A percentile compares a stretch with the other conserved stretches of the same genome.
Conservation (phyloP, 1,140 invertebrate species). For the Lordiphosa clarofinis region DNA sequence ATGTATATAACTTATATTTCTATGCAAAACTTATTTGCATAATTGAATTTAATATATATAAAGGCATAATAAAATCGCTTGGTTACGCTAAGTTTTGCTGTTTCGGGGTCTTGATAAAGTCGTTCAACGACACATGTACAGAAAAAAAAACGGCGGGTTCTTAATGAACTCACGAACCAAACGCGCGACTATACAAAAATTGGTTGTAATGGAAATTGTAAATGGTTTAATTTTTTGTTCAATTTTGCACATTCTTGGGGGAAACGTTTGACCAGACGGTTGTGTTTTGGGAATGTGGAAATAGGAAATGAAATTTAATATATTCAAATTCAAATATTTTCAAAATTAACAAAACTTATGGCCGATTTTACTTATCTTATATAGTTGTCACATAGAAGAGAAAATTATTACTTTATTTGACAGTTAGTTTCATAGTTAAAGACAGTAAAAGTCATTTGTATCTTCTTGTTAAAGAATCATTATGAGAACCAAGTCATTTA, state of each 20-base stretch:
- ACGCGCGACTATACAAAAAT: constrained; percentile 17
- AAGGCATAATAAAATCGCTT: constrained; percentile 61
- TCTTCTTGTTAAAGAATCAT: too few species aligned
- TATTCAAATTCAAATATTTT: neutral
- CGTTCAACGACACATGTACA: constrained; percentile 5
- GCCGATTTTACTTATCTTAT: too few species aligned
- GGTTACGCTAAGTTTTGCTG: constrained; percentile 62
- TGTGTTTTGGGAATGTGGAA: too few species aligned
- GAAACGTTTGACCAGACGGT: constrained; percentile 6
- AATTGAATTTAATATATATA: constrained; percentile 30
- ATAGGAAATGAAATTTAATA: neutral
- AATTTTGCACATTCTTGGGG: constrained; percentile 41
- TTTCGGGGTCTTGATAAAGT: constrained; percentile 24
- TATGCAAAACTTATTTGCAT: constrained; percentile 28
- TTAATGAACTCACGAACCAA: constrained; percentile 32
- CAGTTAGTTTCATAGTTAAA: too few species aligned
- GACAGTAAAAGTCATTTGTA: too few species aligned
- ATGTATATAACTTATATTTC: constrained; percentile 4
- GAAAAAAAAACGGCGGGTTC: constrained; percentile 17
- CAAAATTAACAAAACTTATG: too few species aligned
- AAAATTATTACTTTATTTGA: too few species aligned
- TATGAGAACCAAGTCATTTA: too few species aligned
- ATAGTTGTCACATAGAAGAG: too few species aligned
- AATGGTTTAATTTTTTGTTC: constrained; percentile 2
- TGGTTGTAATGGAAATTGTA: constrained; percentile 13